Conservation (phyloP, 2,888 invertebrate species). For the Chymomyza fuscimana region DNA sequence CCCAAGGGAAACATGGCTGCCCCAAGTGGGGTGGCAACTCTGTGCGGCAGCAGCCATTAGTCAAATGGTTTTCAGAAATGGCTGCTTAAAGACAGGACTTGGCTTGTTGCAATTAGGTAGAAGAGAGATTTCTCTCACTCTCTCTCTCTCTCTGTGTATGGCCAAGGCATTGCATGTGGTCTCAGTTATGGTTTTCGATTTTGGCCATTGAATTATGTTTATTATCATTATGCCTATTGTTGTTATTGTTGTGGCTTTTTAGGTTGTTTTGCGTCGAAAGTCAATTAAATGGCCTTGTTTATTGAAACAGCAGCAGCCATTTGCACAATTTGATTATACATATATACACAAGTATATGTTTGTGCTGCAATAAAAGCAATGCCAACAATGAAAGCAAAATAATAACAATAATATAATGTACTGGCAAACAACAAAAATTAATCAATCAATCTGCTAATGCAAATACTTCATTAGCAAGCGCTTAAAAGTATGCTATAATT, state of each 20-base stretch:
- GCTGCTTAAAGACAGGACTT: background rate
- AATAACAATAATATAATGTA: background rate
- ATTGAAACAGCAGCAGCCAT: conserved; percentile 22
- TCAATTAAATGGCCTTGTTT: conserved; percentile 62
- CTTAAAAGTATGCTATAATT: background rate
- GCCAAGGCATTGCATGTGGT: background rate
- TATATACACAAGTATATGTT: too few species aligned
- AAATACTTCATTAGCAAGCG: background rate
- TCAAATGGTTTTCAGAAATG: conserved; percentile 62
- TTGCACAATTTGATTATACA: conserved; percentile 59
- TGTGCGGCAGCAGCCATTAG: conserved; percentile 47
- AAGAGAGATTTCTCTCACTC: too few species aligned
- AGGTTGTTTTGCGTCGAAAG: conserved; percentile 49
- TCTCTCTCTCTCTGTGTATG: too few species aligned
- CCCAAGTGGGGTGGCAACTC: background rate
- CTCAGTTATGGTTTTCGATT: conserved; percentile 20
- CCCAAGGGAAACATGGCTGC: background rate
- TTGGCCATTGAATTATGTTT: conserved; percentile 40
- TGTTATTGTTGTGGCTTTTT: conserved; percentile 57
- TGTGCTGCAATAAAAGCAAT: too few species aligned
- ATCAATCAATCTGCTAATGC: background rate
- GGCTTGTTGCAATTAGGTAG: background rate
- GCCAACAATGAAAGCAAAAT: background rate
- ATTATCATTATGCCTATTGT: conserved; percentile 61
- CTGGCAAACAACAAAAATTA: background rate